Conservation (phyloP, 2,113 vertebrate genomes). For the Felis chaus region DNA sequence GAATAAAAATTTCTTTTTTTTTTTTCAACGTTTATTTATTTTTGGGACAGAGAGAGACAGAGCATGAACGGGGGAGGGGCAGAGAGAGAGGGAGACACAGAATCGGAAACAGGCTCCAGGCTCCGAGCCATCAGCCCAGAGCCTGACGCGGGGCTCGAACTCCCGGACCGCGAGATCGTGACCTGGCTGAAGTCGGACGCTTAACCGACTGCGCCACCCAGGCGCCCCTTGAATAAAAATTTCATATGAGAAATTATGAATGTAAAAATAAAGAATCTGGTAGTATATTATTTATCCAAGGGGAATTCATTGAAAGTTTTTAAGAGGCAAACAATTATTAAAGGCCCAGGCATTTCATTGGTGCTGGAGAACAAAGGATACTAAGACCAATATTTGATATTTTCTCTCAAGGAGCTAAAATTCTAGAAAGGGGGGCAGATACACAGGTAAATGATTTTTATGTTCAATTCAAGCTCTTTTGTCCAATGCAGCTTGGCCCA, state of each 20-base stretch:
- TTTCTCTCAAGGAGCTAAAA: not conserved
- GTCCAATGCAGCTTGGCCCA: not conserved
- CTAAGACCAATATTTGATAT: not conserved
- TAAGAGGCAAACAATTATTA: constrained; percentile 22
- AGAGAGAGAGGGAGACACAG: no score
- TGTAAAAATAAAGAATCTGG: constrained; percentile 27
- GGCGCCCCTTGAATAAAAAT: not conserved
- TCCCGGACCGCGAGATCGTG: no score
- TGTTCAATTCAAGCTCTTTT: not conserved
- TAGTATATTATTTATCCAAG: not conserved
- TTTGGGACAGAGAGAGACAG: no score
- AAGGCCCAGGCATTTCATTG: constrained; percentile 19
- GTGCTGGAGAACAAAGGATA: constrained; percentile 14
- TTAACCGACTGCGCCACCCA: no score
- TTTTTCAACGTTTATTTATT: no score
- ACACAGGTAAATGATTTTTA: constrained; percentile 16
- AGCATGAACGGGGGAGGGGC: no score
- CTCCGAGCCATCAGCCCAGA: no score
- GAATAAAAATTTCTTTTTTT: not conserved
- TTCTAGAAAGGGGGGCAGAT: not conserved
- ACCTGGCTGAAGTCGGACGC: no score
- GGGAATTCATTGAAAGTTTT: not conserved
- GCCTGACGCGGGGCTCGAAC: no score
- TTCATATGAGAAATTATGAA: constrained; percentile 4
- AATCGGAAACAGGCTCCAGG: no score